Evolutionary conservation across 2,888 invertebrate genomes (phyloP).

Genomic region (Ectemnius continuus): DNA sequence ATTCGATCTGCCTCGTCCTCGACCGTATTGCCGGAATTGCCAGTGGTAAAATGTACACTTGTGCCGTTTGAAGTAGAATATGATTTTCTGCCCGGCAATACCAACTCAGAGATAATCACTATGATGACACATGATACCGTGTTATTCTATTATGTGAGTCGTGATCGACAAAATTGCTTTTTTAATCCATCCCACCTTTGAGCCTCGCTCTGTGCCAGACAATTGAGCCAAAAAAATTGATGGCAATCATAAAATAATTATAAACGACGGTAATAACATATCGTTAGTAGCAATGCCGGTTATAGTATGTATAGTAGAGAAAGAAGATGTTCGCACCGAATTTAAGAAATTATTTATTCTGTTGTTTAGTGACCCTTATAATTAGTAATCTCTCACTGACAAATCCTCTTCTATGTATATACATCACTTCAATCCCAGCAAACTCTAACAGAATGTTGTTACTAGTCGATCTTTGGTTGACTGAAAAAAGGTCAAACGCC

Average conservation of each 20-base stretch:
- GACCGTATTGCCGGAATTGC: conserved; percentile 22
- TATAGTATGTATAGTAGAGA: background rate
- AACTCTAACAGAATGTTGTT: no score
- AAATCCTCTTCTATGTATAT: no score
- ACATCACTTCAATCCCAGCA: no score
- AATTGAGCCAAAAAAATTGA: conserved; percentile 7
- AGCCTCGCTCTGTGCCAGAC: background rate
- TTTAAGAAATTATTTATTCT: conserved; percentile 28
- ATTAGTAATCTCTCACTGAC: no score
- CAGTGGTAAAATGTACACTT: no score
- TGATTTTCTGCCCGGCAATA: no score
- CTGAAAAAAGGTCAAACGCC: no score
- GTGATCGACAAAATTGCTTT: conserved; percentile 22
- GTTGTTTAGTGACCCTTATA: conserved; percentile 13
- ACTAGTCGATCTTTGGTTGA: no score
- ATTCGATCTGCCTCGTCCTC: conserved; percentile 21
- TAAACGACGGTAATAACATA: conserved; percentile 22
- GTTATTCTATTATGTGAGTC: background rate
- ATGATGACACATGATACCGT: no score
- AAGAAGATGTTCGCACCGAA: background rate
- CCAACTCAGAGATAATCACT: no score
- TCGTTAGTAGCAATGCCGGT: no score
- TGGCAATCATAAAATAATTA: conserved; percentile 29
- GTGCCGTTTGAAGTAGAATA: no score
- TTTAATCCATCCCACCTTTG: conserved; percentile 12